These are phyloP conservation scores for Alfaro cultratus DNA, from an alignment of 2,797 vertebrate genomes.

Conservation along the genomic window DNA sequence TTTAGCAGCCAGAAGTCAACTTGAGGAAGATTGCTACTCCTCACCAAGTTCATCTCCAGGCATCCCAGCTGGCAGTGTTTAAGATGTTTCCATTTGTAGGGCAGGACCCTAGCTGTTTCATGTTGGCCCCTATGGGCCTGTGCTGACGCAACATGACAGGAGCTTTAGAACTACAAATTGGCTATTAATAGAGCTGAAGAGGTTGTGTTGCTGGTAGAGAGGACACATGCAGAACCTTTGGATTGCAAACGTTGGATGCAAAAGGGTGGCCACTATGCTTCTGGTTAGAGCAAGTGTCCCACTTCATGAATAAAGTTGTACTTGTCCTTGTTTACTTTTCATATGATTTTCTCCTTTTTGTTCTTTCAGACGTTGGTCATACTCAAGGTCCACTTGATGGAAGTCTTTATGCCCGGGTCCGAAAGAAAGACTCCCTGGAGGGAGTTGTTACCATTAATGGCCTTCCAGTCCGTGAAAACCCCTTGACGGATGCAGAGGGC, in stretches of 20 bases:
- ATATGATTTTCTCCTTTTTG: conserved; percentile 4
- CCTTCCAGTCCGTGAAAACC: conserved; percentile 83
- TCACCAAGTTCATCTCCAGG: conserved; percentile 31
- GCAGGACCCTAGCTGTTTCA: conserved; percentile 36
- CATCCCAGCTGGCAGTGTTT: conserved; percentile 36
- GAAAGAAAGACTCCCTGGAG: conserved; percentile 94
- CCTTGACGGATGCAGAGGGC: conserved; percentile 64
- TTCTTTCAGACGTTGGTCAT: conserved; percentile 87
- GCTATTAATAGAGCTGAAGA: conserved; percentile 67
- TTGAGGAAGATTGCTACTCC: conserved; percentile 25
- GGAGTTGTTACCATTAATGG: conserved; percentile 84
- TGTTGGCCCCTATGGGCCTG: conserved; percentile 44
- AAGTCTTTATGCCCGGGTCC: conserved; percentile 93
- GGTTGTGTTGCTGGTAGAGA: conserved; percentile 54
- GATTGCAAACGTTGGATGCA: conserved; percentile 40
- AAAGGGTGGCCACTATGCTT: conserved; percentile 35
- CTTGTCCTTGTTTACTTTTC: background rate
- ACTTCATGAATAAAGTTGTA: background rate
- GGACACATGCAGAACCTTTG: conserved; percentile 30
- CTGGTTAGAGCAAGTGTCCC: background rate
- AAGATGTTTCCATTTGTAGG: conserved; percentile 53
- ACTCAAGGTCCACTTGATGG: conserved; percentile 95
- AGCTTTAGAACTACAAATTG: conserved; percentile 50
- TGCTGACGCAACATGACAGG: conserved; percentile 69
- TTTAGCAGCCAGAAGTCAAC: conserved; percentile 50